These are phyloP conservation scores for Bufo bufo DNA, from an alignment of 2,113 vertebrate genomes.

Conservation along the genomic window DNA sequence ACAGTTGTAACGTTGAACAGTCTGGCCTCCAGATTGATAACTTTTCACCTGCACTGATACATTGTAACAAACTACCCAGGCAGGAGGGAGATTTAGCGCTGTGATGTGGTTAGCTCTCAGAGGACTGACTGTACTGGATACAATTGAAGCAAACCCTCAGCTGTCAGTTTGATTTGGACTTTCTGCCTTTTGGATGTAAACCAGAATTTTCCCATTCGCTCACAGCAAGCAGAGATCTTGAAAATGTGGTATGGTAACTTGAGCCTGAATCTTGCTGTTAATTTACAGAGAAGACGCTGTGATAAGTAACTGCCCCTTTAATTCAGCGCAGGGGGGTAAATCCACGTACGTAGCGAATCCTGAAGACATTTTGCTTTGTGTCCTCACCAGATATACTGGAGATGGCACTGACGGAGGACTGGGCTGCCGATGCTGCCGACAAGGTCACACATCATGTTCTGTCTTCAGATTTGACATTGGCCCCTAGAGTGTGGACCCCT, in stretches of 20 bases:
- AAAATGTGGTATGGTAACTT: too few species aligned
- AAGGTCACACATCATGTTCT: constrained; percentile 58
- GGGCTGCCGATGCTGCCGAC: constrained; percentile 38
- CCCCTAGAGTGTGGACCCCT: constrained; percentile 28
- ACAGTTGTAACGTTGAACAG: background rate
- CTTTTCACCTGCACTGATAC: too few species aligned
- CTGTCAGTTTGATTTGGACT: background rate
- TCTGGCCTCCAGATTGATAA: too few species aligned
- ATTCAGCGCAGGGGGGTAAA: too few species aligned
- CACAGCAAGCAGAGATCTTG: background rate
- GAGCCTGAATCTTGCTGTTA: too few species aligned
- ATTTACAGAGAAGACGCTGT: too few species aligned
- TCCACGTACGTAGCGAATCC: too few species aligned
- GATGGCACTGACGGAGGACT: constrained; percentile 15
- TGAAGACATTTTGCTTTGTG: too few species aligned
- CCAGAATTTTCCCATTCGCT: background rate
- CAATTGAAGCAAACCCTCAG: background rate
- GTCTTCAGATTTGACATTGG: constrained; percentile 29
- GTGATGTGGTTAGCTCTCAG: too few species aligned
- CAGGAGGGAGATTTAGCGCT: too few species aligned
- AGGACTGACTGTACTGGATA: background rate
- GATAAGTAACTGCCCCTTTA: too few species aligned
- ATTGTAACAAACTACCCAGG: too few species aligned
- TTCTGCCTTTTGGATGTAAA: background rate
- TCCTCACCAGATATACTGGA: background rate